Base-by-base conservation (phyloP, 2,888 invertebrate species). In the Pheosia tremula region DNA sequence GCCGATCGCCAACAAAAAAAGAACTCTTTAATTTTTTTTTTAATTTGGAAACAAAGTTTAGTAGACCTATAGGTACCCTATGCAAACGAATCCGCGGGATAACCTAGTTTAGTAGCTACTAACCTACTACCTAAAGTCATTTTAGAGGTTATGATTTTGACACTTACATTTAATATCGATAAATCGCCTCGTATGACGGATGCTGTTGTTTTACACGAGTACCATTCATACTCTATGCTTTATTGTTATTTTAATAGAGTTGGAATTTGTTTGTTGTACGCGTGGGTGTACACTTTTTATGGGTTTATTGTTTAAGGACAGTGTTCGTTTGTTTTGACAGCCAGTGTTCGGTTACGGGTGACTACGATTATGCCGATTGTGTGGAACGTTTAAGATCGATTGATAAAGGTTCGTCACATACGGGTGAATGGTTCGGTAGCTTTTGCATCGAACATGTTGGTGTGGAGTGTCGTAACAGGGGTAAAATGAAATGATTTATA, bases 261-360 rank as follows among this genome's bases (percentile, higher is more conserved):
- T 66, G 68, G 62, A 41, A 66, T 60, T 76, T 66, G 73, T 69
- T 67, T 77, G 77, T 78, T 73, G 71, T 78, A 73, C 76, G 75
- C 56, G 75, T 84, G 80, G 80, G 71, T 75, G 75, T 79, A 69
- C 11, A 56, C 71, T 72, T 81, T 82, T 79, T 83, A 69, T 72
- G 65, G 67, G 69, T 70, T 76, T 78, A 79, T 69, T 72, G 74
- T 75, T 63, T 76, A 75, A 81, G 81, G 84, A 84, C 84, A 81
- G 78, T 74, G 77, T 81, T 74, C 84, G 86, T 90, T 87, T 92
- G 90, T 92, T 93, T 91, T 92, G 93, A 93, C 91, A 92, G 91
- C 78, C 85, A 81, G 86, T 90, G 85, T 88, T 84, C 86, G 87
- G 89, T 86, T 85, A 87, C 89, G 84, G 82, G 89, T 87, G 88